phyloP scores from a whole-genome alignment of 2,888 invertebrate genomes.

The Callosobruchus maculatus region DNA sequence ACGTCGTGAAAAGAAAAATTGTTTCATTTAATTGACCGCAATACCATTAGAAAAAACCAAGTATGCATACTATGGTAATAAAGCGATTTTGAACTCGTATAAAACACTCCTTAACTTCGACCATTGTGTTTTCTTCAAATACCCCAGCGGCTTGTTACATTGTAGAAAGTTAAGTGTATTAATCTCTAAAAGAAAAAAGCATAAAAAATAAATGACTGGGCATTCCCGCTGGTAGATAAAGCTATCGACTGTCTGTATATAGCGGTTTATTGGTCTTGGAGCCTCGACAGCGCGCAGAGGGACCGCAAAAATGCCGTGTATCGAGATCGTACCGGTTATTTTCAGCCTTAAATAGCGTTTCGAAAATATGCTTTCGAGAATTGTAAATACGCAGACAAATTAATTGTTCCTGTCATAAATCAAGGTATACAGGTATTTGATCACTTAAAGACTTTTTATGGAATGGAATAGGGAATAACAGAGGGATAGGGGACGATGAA shows the following conservation, averaged over 20 bases:
- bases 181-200: background rate
- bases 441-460: background rate
- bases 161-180: background rate
- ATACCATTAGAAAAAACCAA: no score
- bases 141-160: background rate
- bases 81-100: no score
- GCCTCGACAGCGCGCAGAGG: background rate
- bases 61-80: no score
- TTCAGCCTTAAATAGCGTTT: background rate
- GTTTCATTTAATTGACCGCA: no score
- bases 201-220: background rate
- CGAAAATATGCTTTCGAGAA: background rate
- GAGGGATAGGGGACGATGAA: no score
- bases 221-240: background rate
- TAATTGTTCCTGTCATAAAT: background rate
- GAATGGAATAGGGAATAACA: no score
- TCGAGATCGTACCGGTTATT: background rate
- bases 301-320: background rate
- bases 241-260: background rate
- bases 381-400: background rate
- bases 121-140: background rate
- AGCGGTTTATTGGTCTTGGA: background rate
- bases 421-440: background rate
- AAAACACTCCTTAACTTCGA: no score
- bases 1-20: no score